Evolutionary conservation across 2,888 invertebrate genomes (phyloP), one percentile per base, ranked within the genome.

Genomic region (Coleophora deauratella): DNA sequence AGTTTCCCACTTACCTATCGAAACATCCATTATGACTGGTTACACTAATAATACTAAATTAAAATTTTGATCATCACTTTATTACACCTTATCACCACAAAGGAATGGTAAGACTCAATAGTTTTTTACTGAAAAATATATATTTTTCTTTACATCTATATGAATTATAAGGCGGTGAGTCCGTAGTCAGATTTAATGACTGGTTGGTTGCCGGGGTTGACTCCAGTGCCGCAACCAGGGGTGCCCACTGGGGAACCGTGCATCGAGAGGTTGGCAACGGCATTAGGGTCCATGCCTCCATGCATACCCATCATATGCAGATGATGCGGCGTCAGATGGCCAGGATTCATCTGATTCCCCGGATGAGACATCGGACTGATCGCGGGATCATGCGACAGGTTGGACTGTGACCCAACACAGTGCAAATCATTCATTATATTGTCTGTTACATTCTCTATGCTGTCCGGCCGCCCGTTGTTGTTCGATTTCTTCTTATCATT

Each of bases 161-260:
- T 67, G 60, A 78, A 84, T 85, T 85, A 85, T 85, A 85, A 85
- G 82, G 94, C 91, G 71, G 94, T 95, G 62, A 96, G 89, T 73
- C 93, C 95, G 71, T 95, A 95, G 82, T 95, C 95, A 57, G 94
- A 93, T 81, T 95, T 95, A 63, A 94, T 93, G 63, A 91, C 87
- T 49, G 90, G 84, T 52, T 88, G 87, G 53, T 64, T 77, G 37
- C 60, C 56, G 33, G 81, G 66, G 43, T 60, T 67, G 44, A 85
- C 68, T 32, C 81, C 82, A 6, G 78, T 76, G 15, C 86, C 86
- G 44, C 85, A 86, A 27, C 81, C 78, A 15, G 88, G 72, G 38
- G 78, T 72, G 13, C 88, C 80, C 21, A 88, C 75, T 9, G 90
- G 88, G 7, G 88, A 87, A 37, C 89, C 82, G 52, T 87, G 87